Evolutionary conservation across 2,888 invertebrate species (phyloP), one percentile per base, ranked within the genome.

Genomic region (Patella pellucida): DNA sequence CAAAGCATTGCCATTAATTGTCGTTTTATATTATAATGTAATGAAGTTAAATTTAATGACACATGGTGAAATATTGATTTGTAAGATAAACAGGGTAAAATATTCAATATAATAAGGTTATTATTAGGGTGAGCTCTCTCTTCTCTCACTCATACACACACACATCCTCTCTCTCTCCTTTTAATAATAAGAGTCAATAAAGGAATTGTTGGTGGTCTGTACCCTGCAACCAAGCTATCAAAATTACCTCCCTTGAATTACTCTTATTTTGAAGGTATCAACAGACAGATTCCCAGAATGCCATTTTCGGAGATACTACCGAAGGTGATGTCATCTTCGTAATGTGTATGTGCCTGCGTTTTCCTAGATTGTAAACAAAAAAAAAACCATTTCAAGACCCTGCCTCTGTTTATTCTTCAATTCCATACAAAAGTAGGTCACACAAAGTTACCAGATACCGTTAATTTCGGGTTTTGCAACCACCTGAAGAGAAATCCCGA

Each of bases 261-360:
- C 50, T 62, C n/a, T 41, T 62, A 2, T 31, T 5, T 56, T 15
- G 68, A 73, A 69, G 31, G 41, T 52, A 15, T 19, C 19, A 72
- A 72, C 19, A 68, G 62, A 31, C 2, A 9, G 70, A 68, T 69
- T 75, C 79, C 76, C 73, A 73, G 68, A 77, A 69, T 75, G 73
- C 76, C 52, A n/a, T 68, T 67, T 41, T 74, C 77, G 77, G 78
- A 79, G 78, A 81, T 76, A 79, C 69, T 69, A 72, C 72, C 77
- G 82, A 83, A 81, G 82, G 79, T 81, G 81, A 82, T 78, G 78
- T 83, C 81, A 81, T 81, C 80, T 82, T 76, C 80, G 81, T 78
- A 76, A 79, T 76, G 69, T 68, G n/a, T 62, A 19, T 70, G 68
- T 72, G 51, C 54, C 68, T 41, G 41, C 41, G 41, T 41, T 41